A percentile compares a stretch with the other conserved stretches of the same genome.
Conservation (phyloP, 2,113 vertebrate species). For the Acrocephalus arundinaceus region DNA sequence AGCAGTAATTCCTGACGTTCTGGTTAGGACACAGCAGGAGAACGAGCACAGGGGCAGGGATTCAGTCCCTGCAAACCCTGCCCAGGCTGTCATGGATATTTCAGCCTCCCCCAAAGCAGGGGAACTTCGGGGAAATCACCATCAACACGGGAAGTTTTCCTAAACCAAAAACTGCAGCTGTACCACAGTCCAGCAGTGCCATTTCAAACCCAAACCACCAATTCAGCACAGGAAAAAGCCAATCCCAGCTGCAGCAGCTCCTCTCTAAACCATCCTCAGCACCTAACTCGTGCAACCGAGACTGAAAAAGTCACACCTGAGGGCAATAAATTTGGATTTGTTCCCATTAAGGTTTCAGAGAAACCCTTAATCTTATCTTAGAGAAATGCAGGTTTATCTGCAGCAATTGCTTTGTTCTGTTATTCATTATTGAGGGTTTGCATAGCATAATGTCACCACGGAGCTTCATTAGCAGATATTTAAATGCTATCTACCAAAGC, state of each 20-base stretch:
- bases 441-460: background rate
- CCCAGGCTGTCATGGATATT: accelerated
- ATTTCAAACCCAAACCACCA: accelerated
- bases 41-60: background rate
- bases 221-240: background rate
- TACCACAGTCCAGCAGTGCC: accelerated
- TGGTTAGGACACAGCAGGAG: background rate
- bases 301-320: background rate
- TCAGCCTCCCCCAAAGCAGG: accelerated
- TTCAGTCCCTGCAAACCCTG: background rate
- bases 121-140: background rate
- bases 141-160: accelerated
- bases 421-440: background rate
- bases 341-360: conserved; percentile 43
- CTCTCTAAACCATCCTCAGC: background rate
- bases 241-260: background rate
- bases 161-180: background rate
- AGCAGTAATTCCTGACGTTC: accelerated
- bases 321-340: background rate
- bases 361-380: conserved; percentile 4
- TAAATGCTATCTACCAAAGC: background rate
- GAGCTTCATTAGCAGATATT: conserved; percentile 51
- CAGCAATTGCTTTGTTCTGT: conserved; percentile 31
- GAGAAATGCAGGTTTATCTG: conserved; percentile 19
- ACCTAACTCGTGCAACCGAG: background rate